These are phyloP conservation scores for Drosophila birchii DNA, from an alignment of 2,888 invertebrate species.

Conservation along the genomic window DNA sequence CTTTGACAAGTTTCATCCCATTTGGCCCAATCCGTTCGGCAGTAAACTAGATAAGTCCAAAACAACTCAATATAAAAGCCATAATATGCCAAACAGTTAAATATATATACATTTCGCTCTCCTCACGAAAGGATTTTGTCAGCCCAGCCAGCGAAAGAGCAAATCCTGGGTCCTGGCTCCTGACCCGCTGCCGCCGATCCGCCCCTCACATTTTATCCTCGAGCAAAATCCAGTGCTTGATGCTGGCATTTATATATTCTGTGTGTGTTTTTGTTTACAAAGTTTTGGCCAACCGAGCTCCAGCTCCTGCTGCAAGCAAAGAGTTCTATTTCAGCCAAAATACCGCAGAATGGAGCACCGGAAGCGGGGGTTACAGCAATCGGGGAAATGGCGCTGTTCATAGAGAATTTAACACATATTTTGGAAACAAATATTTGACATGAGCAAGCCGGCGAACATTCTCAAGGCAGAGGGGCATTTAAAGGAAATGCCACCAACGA, in stretches of 20 bases:
- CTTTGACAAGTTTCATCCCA: constrained; percentile 49
- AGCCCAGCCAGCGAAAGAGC: constrained; percentile 51
- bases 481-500: constrained; percentile 13
- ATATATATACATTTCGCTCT: constrained; percentile 29
- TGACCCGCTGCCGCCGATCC: background rate
- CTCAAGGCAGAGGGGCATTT: constrained; percentile 35
- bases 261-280: constrained; percentile 62
- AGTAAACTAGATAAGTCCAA: constrained; percentile 80
- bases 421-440: constrained; percentile 73
- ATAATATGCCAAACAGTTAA: constrained; percentile 79
- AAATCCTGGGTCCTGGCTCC: constrained; percentile 31
- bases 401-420: constrained; percentile 73
- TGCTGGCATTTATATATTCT: constrained; percentile 39
- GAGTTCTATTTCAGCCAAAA: constrained; percentile 40
- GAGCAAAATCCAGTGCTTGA: constrained; percentile 13
- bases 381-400: constrained; percentile 15
- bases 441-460: constrained; percentile 60
- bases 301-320: constrained; percentile 34
- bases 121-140: constrained; percentile 63
- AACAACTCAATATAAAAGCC: constrained; percentile 82
- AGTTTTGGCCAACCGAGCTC: constrained; percentile 50
- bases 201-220: constrained; percentile 5
- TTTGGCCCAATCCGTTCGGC: constrained; percentile 52
- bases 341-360: constrained; percentile 47
- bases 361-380: constrained; percentile 8